Evolutionary conservation across 2,797 vertebrate species (phyloP).

Genomic region (Hydrophis major): DNA sequence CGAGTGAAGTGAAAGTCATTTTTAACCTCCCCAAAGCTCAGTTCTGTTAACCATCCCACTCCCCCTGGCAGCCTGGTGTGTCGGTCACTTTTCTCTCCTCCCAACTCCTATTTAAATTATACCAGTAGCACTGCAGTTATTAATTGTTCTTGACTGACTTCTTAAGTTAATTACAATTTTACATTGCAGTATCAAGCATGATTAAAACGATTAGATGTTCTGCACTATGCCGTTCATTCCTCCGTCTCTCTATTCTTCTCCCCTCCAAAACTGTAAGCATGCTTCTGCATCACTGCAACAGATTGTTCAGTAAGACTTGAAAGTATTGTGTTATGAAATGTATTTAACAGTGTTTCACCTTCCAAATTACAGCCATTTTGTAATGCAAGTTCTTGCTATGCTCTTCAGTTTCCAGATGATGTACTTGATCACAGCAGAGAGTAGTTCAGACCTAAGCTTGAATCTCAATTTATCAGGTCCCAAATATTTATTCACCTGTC

Average conservation of each 20-base stretch:
- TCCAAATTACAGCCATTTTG: slow-evolving; percentile 51
- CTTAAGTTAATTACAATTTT: slow-evolving; percentile 66
- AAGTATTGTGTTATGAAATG: slow-evolving; percentile 62
- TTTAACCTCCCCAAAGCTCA: background rate
- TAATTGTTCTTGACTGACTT: slow-evolving; percentile 64
- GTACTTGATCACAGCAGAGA: slow-evolving; percentile 61
- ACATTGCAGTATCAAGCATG: slow-evolving; percentile 62
- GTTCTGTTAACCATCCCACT: background rate
- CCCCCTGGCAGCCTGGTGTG: slow-evolving; percentile 11
- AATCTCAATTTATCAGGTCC: slow-evolving; percentile 54
- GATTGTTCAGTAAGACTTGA: slow-evolving; percentile 45
- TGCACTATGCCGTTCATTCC: slow-evolving; percentile 27
- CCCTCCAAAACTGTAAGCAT: slow-evolving; percentile 51
- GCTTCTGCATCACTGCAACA: slow-evolving; percentile 59
- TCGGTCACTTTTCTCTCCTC: background rate
- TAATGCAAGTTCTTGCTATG: slow-evolving; percentile 31
- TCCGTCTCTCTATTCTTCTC: background rate
- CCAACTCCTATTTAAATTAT: slow-evolving; percentile 32
- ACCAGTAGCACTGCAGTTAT: slow-evolving; percentile 42
- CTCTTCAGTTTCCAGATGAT: slow-evolving; percentile 30
- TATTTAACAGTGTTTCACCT: slow-evolving; percentile 61
- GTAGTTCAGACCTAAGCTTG: slow-evolving; percentile 63
- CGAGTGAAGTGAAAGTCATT: background rate
- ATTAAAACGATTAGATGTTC: slow-evolving; percentile 64
- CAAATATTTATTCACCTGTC: background rate